Evolutionary conservation across 2,888 invertebrate genomes (phyloP).

Genomic region (Dasypolia templi): DNA sequence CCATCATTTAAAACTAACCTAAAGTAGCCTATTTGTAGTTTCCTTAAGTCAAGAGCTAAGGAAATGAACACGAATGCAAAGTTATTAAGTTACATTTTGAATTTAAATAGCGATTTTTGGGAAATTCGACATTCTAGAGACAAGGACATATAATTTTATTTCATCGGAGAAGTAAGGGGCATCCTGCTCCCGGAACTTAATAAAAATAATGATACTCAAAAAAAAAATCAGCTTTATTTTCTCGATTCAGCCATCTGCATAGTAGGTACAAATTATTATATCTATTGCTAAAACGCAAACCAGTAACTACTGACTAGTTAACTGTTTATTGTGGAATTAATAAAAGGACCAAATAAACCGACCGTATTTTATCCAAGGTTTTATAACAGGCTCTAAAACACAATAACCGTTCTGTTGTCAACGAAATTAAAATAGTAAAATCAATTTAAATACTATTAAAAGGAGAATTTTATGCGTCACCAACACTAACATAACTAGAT

Average conservation of each 20-base stretch:
- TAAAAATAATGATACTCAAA: not conserved
- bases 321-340: not conserved
- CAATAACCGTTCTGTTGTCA: not conserved
- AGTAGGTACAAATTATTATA: not conserved
- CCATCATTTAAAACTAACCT: slow-evolving; percentile 34
- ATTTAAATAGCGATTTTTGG: slow-evolving; percentile 39
- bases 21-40: slow-evolving; percentile 61
- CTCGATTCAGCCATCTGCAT: not conserved
- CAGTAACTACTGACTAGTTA: not conserved
- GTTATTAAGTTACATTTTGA: slow-evolving; percentile 46
- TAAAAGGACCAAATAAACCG: not conserved
- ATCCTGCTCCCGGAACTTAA: not conserved
- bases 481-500: not conserved
- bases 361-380: not conserved
- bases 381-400: not conserved
- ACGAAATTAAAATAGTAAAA: not conserved
- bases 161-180: not conserved
- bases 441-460: not conserved
- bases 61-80: slow-evolving; percentile 61
- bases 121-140: slow-evolving; percentile 37
- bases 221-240: not conserved
- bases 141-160: slow-evolving; percentile 17
- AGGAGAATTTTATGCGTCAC: not conserved
- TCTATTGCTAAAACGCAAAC: too few species aligned
- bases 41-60: slow-evolving; percentile 29